Conservation (phyloP, 2,797 vertebrate species). For the Parambassis ranga region DNA sequence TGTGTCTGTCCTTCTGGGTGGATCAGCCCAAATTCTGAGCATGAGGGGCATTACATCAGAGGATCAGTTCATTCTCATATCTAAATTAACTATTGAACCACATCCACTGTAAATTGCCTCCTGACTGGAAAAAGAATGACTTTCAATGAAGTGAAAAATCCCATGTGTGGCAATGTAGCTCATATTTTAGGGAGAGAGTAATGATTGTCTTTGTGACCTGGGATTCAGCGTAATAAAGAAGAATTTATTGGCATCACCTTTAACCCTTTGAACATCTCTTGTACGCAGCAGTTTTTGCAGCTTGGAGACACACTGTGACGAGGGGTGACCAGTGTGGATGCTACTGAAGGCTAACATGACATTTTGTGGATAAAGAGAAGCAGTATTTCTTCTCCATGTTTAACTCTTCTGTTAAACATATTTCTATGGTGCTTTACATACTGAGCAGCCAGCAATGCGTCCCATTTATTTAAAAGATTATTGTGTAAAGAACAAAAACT, state of each 20-base stretch:
- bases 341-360: not conserved
- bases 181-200: not conserved
- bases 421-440: not conserved
- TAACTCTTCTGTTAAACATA: not conserved
- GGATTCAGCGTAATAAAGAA: not conserved
- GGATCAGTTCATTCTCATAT: constrained; percentile 27
- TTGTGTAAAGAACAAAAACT: not conserved
- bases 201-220: not conserved
- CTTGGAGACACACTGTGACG: not conserved
- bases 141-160: constrained; percentile 22
- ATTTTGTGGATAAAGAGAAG: not conserved
- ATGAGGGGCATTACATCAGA: constrained; percentile 8
- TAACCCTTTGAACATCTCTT: not conserved
- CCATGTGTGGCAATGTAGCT: constrained; percentile 11
- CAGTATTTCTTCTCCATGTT: not conserved
- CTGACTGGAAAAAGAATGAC: constrained; percentile 24
- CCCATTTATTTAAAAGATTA: too few species aligned
- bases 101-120: constrained; percentile 23
- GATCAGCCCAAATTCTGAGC: constrained; percentile 17
- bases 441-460: too few species aligned
- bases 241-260: not conserved
- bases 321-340: not conserved
- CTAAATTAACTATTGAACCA: constrained; percentile 30
- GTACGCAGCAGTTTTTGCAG: not conserved
- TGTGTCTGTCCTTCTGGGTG: not conserved